Conservation (phyloP, 1,140 invertebrate genomes). For the Papilio glaucus region DNA sequence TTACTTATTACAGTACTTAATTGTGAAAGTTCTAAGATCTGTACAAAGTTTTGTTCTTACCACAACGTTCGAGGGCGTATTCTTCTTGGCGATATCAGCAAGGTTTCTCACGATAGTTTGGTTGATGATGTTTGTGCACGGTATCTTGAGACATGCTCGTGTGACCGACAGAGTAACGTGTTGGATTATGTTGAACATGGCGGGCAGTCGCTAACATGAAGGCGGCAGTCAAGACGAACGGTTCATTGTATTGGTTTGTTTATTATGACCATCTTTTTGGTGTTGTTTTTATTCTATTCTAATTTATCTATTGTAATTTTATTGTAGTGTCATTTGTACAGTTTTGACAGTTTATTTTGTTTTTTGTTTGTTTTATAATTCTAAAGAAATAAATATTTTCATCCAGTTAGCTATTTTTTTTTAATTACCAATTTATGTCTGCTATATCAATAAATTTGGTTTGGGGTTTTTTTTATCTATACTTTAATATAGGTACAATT, state of each 20-base stretch:
- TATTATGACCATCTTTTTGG: conserved; percentile 7
- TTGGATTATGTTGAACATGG: conserved; percentile 53
- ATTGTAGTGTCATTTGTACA: background rate
- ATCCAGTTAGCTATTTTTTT: background rate
- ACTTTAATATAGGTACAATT: too few species aligned
- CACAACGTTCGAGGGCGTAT: conserved; percentile 49
- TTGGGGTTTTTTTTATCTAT: too few species aligned
- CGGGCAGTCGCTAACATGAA: conserved; percentile 28
- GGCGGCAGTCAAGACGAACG: background rate
- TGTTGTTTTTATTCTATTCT: background rate
- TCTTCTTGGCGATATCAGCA: conserved; percentile 60
- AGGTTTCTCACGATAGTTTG: conserved; percentile 42
- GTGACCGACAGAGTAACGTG: conserved; percentile 42
- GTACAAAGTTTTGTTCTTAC: conserved; percentile 37
- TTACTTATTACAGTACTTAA: background rate
- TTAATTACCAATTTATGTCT: background rate
- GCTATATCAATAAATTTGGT: background rate
- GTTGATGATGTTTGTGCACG: conserved; percentile 10
- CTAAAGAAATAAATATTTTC: background rate
- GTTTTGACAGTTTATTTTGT: background rate
- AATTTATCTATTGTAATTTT: background rate
- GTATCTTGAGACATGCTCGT: conserved; percentile 39
- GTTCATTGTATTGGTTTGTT: conserved; percentile 29
- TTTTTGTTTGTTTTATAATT: background rate
- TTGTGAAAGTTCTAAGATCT: background rate